A percentile compares a stretch with the other conserved stretches of the same genome.
These are phyloP conservation scores for Slavum lentiscoides DNA, from an alignment of 2,888 invertebrate genomes.

Conservation along the genomic window DNA sequence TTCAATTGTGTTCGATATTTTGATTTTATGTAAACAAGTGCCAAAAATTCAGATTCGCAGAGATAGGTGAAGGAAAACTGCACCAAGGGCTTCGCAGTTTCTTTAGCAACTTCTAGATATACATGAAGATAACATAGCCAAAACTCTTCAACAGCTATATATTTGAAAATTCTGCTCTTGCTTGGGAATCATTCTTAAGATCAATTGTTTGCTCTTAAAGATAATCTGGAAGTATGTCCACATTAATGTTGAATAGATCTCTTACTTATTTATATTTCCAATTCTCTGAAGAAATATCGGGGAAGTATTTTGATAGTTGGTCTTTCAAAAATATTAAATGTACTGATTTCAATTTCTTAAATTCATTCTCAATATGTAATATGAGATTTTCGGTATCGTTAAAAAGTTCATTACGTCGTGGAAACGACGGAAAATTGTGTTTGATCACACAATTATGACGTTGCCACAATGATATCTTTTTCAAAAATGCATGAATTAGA, in stretches of 20 bases:
- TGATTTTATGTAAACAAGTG: neutral
- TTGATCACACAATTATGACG: too few relatives aligned
- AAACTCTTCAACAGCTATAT: neutral
- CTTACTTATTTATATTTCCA: neutral
- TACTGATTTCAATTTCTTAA: too few relatives aligned
- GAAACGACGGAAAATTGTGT: too few relatives aligned
- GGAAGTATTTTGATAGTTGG: too few relatives aligned
- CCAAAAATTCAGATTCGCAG: neutral
- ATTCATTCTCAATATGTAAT: too few relatives aligned
- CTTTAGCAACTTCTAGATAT: neutral
- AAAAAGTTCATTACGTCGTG: too few relatives aligned
- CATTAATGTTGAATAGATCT: neutral
- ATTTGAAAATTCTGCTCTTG: neutral
- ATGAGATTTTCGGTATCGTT: too few relatives aligned
- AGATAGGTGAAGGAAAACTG: neutral
- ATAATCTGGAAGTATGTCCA: neutral
- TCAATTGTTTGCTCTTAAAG: neutral
- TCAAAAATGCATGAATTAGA: too few relatives aligned
- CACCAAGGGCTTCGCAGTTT: neutral
- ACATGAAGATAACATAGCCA: neutral
- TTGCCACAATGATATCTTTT: too few relatives aligned
- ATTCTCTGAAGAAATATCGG: neutral
- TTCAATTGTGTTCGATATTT: constrained; percentile 8
- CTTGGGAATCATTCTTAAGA: too few relatives aligned
- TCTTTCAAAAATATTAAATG: too few relatives aligned